Evolutionary conservation across 1,140 invertebrate species (phyloP).

Genomic region (Monochamus saltuarius): DNA sequence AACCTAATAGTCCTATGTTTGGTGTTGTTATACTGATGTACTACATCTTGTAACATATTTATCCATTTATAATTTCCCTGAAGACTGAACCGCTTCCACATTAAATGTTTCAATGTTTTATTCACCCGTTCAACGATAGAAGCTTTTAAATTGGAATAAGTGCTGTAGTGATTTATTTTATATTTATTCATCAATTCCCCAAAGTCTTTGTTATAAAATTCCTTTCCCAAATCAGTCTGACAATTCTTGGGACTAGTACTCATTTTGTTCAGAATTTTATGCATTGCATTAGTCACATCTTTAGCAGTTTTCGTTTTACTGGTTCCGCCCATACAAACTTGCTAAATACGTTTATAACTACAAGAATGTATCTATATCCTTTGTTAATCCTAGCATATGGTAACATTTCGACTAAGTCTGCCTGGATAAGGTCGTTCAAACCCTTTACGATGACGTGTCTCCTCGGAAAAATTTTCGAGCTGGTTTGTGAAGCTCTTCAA

Average conservation of each 20-base stretch:
- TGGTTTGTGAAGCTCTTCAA: constrained; percentile 46
- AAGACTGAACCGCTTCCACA: constrained; percentile 53
- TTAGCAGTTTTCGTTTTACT: constrained; percentile 57
- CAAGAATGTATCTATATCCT: constrained; percentile 52
- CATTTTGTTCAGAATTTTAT: constrained; percentile 36
- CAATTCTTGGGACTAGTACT: constrained; percentile 47
- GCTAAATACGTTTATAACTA: constrained; percentile 54
- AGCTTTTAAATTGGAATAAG: constrained; percentile 52
- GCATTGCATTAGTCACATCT: constrained; percentile 32
- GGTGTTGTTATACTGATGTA: constrained; percentile 52
- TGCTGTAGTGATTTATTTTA: constrained; percentile 52
- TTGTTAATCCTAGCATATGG: constrained; percentile 47
- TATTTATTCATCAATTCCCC: constrained; percentile 14
- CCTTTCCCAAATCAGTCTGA: constrained; percentile 52
- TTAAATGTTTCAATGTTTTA: constrained; percentile 52
- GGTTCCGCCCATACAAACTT: constrained; percentile 54
- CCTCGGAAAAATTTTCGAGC: constrained; percentile 37
- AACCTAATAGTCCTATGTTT: constrained; percentile 52
- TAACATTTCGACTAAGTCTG: constrained; percentile 51
- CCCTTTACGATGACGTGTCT: constrained; percentile 42
- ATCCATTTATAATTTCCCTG: constrained; percentile 51
- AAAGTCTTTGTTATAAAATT: constrained; percentile 50
- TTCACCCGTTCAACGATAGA: constrained; percentile 54
- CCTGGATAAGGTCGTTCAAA: constrained; percentile 50
- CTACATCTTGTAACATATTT: constrained; percentile 45